Percentiles rank a stretch among this genome's conserved stretches.
Evolutionary conservation across 1,140 invertebrate species (phyloP).

Genomic region (Lepidurus apus): DNA sequence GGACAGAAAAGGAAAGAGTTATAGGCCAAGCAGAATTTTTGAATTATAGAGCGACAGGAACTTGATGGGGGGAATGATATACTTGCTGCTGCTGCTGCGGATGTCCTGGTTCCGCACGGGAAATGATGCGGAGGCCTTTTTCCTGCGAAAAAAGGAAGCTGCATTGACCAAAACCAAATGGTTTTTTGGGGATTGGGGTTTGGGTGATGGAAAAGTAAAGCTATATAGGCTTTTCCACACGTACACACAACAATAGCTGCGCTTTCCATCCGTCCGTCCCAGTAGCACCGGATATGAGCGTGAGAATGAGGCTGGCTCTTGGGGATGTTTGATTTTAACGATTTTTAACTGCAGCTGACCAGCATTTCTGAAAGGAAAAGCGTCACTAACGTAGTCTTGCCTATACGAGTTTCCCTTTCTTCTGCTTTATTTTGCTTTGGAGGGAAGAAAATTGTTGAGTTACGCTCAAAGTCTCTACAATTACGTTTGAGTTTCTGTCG

Average conservation of each 20-base stretch:
- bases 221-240: neutral
- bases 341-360: conserved; percentile 1
- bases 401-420: neutral
- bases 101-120: conserved; percentile 20
- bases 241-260: neutral
- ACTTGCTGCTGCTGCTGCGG: neutral
- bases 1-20: too few species aligned
- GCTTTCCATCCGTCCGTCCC: neutral
- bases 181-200: neutral
- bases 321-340: neutral
- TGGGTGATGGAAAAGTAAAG: neutral
- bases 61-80: neutral
- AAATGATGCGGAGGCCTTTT: conserved; percentile 14
- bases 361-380: neutral
- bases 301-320: neutral
- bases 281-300: conserved; percentile 17
- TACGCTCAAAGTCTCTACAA: too few species aligned
- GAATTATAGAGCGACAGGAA: neutral
- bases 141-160: conserved; percentile 15
- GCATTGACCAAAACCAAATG: conserved; percentile 8
- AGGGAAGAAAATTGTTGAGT: too few species aligned
- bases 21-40: too few species aligned
- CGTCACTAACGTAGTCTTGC: neutral
- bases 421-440: neutral
- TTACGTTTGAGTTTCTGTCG: too few species aligned